These are phyloP conservation scores for Parazoanthus atlanticus DNA, from an alignment of 92 coral and sea anemone genomes.

Conservation along the genomic window DNA sequence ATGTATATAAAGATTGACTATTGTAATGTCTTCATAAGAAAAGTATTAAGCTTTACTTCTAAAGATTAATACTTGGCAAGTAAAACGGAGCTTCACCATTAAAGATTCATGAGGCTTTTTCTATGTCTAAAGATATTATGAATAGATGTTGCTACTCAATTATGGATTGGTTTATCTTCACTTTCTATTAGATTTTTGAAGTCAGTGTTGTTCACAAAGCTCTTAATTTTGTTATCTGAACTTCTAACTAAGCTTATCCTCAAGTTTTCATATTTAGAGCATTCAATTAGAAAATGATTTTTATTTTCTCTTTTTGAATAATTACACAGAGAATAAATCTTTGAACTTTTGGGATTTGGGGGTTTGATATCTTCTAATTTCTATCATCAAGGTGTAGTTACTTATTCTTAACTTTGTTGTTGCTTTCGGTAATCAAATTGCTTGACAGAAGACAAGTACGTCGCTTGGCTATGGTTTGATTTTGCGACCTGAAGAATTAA, in stretches of 20 bases:
- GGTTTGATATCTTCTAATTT: slow-evolving; percentile 8
- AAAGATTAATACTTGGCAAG: too few species aligned
- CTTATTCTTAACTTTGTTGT: slow-evolving; percentile 21
- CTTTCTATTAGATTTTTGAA: too few species aligned
- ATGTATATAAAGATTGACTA: too few species aligned
- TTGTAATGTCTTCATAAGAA: too few species aligned
- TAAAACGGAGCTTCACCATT: too few species aligned
- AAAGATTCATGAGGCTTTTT: too few species aligned
- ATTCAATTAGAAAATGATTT: too few species aligned
- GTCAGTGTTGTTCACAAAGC: slow-evolving; percentile 9
- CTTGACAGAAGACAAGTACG: neutral
- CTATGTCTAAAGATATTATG: too few species aligned
- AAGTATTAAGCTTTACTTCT: too few species aligned
- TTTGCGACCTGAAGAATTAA: slow-evolving; percentile 7
- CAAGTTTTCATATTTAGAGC: slow-evolving; percentile 13
- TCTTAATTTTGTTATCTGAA: slow-evolving; percentile 1
- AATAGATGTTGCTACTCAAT: too few species aligned
- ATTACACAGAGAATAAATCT: neutral
- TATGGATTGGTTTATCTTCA: too few species aligned
- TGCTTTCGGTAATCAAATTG: neutral
- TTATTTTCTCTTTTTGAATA: too few species aligned
- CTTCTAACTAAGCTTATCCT: neutral
- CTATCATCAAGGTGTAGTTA: slow-evolving; percentile 7
- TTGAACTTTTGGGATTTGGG: neutral
- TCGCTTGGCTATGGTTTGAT: slow-evolving; percentile 10